Evolutionary conservation across 2,113 vertebrate species (phyloP).

Genomic region (Mustela nigripes): DNA sequence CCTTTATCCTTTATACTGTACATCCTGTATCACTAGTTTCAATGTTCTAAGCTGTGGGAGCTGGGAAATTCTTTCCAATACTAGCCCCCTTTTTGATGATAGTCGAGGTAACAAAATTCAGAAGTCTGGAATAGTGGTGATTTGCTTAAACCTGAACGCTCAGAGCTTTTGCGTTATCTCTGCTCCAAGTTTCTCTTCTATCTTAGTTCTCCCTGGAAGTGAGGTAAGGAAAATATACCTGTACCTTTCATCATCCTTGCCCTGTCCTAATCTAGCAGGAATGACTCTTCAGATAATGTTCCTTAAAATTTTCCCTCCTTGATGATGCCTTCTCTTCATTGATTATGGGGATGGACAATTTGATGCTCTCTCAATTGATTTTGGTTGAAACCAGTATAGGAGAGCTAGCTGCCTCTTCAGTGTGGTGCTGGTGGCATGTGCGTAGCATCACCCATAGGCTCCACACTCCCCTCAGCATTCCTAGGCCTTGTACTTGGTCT

Average conservation of each 20-base stretch:
- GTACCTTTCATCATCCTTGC: neutral
- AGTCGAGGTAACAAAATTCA: neutral
- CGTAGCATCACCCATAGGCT: rapidly evolving
- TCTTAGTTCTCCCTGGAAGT: neutral
- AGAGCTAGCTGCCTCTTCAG: neutral
- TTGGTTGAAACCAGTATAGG: neutral
- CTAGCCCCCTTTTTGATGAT: neutral
- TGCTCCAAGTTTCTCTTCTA: neutral
- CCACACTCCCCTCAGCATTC: neutral
- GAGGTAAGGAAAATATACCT: neutral
- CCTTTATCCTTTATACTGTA: neutral
- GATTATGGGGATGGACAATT: neutral
- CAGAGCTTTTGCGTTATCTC: neutral
- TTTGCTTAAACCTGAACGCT: neutral
- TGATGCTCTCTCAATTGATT: neutral
- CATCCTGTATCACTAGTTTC: neutral
- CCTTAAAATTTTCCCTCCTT: neutral
- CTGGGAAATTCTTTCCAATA: neutral
- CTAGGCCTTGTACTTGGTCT: neutral
- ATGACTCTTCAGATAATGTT: neutral
- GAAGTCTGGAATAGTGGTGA: neutral
- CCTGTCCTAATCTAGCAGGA: neutral
- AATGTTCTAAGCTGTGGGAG: slow-evolving; percentile 1
- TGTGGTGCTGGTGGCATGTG: rapidly evolving
- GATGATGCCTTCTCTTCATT: neutral